These are phyloP conservation scores for Andrena dorsata DNA, from an alignment of 2,888 invertebrate species.

Conservation along the genomic window DNA sequence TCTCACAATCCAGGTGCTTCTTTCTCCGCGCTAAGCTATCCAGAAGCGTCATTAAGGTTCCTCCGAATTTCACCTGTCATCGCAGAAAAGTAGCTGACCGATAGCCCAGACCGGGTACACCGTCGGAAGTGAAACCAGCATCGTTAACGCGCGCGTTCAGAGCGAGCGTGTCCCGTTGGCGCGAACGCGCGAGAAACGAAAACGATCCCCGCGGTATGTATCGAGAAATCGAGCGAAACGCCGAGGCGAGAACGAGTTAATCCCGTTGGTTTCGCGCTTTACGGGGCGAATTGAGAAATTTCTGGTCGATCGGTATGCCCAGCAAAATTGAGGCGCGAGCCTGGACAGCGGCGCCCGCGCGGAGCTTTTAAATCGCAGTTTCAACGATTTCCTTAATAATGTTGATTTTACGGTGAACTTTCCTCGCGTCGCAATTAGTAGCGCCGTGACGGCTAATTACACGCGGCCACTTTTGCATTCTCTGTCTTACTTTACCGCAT, in stretches of 20 bases:
- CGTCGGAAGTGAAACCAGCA: neutral
- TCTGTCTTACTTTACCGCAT: neutral
- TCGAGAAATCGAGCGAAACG: neutral
- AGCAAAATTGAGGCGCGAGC: neutral
- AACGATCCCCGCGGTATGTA: neutral
- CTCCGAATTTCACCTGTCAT: no score
- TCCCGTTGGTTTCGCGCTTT: conserved; percentile 1
- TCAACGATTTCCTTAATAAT: conserved; percentile 30
- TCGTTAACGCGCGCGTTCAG: conserved; percentile 4
- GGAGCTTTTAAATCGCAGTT: neutral
- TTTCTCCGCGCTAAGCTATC: no score
- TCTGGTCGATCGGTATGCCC: neutral
- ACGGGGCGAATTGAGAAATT: neutral
- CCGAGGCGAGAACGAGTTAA: neutral
- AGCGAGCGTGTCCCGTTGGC: neutral
- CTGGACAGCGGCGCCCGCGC: neutral
- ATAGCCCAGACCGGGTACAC: no score
- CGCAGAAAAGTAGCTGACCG: no score
- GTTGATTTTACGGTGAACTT: conserved; percentile 38
- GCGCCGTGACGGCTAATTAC: conserved; percentile 30
- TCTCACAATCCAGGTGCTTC: no score
- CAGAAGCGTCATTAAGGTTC: no score
- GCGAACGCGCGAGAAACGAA: conserved; percentile 8
- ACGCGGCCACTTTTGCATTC: conserved; percentile 5
- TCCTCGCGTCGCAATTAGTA: conserved; percentile 44